These are phyloP conservation scores for Adelognathus sp. DNA, from an alignment of 2,888 invertebrate species.

Conservation along the genomic window DNA sequence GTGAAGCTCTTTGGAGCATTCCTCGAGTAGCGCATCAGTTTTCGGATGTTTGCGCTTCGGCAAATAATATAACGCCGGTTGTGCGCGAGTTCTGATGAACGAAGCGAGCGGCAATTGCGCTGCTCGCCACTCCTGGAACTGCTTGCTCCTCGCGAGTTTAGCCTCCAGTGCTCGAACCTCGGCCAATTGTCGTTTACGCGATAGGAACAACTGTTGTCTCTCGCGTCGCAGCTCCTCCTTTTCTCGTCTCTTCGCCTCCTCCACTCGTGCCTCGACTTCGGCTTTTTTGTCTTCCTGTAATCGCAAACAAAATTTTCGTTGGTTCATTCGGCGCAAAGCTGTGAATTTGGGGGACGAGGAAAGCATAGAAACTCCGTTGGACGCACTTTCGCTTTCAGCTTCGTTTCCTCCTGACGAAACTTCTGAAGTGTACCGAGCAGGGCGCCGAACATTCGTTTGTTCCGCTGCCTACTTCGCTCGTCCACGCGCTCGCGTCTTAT, in stretches of 20 bases:
- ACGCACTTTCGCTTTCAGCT: conserved; percentile 89
- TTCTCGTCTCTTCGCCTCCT: conserved; percentile 94
- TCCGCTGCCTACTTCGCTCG: conserved; percentile 90
- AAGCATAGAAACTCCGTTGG: not conserved
- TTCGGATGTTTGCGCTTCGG: conserved; percentile 88
- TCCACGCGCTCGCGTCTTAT: conserved; percentile 92
- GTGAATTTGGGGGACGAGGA: not conserved
- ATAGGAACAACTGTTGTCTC: conserved; percentile 91
- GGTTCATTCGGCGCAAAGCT: too few relatives aligned
- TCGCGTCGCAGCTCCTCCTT: conserved; percentile 92
- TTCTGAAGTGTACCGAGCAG: conserved; percentile 96
- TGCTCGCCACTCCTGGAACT: conserved; percentile 94
- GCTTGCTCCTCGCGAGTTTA: conserved; percentile 93
- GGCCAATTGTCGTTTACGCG: conserved; percentile 92
- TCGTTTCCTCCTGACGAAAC: conserved; percentile 97
- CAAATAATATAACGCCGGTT: conserved; percentile 93
- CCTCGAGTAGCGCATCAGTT: conserved; percentile 72
- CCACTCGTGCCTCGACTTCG: conserved; percentile 95
- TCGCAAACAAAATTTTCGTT: not conserved
- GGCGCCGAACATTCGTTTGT: conserved; percentile 97
- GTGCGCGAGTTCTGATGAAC: conserved; percentile 93
- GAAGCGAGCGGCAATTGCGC: conserved; percentile 89
- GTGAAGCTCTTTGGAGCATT: conserved; percentile 76
- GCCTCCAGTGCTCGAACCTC: conserved; percentile 94
- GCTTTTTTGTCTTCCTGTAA: conserved; percentile 90